These are phyloP conservation scores for Aplysina aerophoba DNA, from an alignment of 37 sponge, comb jelly and placozoan genomes.

Conservation along the genomic window DNA sequence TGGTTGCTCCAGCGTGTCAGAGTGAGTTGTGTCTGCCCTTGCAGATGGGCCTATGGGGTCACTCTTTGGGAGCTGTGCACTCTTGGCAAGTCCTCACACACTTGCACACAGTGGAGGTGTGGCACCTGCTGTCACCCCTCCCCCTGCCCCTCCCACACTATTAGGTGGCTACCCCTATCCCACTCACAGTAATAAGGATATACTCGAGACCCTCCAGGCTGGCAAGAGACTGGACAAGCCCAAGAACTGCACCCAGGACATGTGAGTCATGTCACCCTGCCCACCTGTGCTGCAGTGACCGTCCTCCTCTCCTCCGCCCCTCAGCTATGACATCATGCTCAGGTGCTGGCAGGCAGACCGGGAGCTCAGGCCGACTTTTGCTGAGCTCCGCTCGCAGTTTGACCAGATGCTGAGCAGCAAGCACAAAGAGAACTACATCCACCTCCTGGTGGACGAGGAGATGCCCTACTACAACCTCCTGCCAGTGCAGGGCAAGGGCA, in stretches of 20 bases:
- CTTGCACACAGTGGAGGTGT: background rate
- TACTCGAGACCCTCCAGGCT: background rate
- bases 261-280: slow-evolving; percentile 36
- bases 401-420: slow-evolving; percentile 29
- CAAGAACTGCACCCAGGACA: slow-evolving; percentile 51
- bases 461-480: slow-evolving; percentile 21
- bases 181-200: background rate
- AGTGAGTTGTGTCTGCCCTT: background rate
- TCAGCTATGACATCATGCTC: background rate
- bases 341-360: background rate
- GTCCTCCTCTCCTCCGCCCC: background rate
- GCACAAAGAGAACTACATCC: slow-evolving; percentile 22
- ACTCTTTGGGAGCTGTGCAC: slow-evolving; percentile 78
- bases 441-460: slow-evolving; percentile 27
- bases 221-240: slow-evolving; percentile 67
- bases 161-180: background rate
- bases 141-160: too few relatives aligned
- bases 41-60: slow-evolving; percentile 66
- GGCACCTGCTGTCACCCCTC: background rate
- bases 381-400: background rate
- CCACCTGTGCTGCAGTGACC: background rate
- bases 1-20: background rate
- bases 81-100: slow-evolving; percentile 35
- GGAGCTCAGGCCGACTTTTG: background rate
- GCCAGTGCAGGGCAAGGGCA: background rate